Evolutionary conservation across 1,140 invertebrate genomes (phyloP), one percentile per base, ranked within the genome.

Genomic region (Macrocentrus cingulum): DNA sequence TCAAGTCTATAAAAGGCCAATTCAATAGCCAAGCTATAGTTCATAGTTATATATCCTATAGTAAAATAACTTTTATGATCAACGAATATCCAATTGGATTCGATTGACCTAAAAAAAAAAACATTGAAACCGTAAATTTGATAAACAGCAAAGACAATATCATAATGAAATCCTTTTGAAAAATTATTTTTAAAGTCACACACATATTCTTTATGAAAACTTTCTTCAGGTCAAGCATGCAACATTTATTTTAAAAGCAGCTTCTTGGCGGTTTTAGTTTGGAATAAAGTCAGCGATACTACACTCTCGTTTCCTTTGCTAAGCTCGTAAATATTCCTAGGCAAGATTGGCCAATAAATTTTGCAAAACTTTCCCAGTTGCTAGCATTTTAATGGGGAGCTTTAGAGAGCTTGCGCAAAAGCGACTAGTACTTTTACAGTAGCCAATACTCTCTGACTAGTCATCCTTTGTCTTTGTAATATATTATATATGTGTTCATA

Each of bases 281-380:
- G 53, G 62, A 65, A 60, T 55, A 52, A 58, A 57, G 36, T 32
- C 46, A 64, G 56, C 53, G 65, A 59, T 63, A 46, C 53, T 37
- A 15, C 36, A 8, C 55, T 18, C 29, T 36, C 44, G 32, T 29
- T 41, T 23, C 22, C 22, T 49, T 34, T 54, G 20, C 39, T 44
- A 51, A 49, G 53, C 58, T 62, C 63, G 57, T 63, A 66, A 65
- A 67, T 67, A 67, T 68, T 68, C 63, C 42, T 56, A 60, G 46
- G 60, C 57, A 59, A 68, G 60, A 69, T 65, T 62, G 63, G 57
- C 39, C 56, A 57, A 61, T 66, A 66, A 65, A 66, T 66, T 65
- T 67, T 55, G 63, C 61, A 62, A 66, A n/a, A 68, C 59, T 63
- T 64, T 46, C 51, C 61, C 41, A 51, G 57, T 64, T 49, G 62